phyloP scores from a whole-genome alignment of 2,797 vertebrate genomes.

The Oreortyx pictus region DNA sequence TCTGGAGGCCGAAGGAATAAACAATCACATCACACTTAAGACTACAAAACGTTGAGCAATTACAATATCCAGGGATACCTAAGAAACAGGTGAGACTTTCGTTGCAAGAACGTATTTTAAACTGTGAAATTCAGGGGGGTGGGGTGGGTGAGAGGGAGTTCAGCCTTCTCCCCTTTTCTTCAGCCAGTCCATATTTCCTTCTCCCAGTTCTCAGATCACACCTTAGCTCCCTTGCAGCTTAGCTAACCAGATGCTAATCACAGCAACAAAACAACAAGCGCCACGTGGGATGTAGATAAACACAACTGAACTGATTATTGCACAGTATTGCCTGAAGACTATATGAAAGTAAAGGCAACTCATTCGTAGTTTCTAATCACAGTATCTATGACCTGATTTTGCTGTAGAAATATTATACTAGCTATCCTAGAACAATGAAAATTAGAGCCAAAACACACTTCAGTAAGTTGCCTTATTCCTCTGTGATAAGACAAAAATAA shows the following conservation, averaged over 20 bases:
- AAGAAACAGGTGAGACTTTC: not conserved
- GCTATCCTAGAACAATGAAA: not conserved
- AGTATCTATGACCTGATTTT: not conserved
- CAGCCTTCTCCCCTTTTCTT: not conserved
- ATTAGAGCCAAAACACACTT: not conserved
- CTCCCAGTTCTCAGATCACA: not conserved
- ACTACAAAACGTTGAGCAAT: not conserved
- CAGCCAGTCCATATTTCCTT: not conserved
- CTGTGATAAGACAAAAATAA: not conserved
- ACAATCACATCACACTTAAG: not conserved
- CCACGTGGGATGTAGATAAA: fast-evolving
- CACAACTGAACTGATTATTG: not conserved
- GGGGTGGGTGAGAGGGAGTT: not conserved
- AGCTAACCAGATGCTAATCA: not conserved
- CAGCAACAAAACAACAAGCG: not conserved
- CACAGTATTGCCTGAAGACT: not conserved
- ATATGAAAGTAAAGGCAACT: not conserved
- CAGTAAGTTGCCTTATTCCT: not conserved
- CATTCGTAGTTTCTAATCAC: not conserved
- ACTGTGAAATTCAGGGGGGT: not conserved
- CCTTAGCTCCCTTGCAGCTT: not conserved
- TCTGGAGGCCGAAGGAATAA: not conserved
- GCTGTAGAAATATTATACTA: not conserved
- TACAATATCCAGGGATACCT: not conserved
- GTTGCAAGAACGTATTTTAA: not conserved